Conservation (phyloP, 2,797 vertebrate species). For the Oryzias sinensis region DNA sequence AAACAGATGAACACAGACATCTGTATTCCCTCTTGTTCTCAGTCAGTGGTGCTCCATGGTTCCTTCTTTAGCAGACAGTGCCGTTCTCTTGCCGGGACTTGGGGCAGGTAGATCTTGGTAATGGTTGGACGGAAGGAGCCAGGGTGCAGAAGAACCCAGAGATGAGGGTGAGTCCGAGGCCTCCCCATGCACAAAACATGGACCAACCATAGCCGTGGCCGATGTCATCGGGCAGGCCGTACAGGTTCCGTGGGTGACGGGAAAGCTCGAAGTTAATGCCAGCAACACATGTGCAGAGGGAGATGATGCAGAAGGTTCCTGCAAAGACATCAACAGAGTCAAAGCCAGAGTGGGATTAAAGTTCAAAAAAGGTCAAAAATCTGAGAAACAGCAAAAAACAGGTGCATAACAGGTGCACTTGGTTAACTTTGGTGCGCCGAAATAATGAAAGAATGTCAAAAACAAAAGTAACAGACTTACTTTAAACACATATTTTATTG, state of each 20-base stretch:
- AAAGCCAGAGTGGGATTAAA: background rate
- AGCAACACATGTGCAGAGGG: conserved; percentile 97
- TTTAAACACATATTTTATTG: too few relatives aligned
- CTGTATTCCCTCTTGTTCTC: conserved; percentile 21
- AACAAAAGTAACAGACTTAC: too few relatives aligned
- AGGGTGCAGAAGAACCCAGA: conserved; percentile 99
- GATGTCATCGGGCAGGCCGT: conserved; percentile 94
- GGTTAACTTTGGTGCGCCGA: too few relatives aligned
- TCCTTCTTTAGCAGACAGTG: conserved; percentile 88
- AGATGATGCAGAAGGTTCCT: conserved; percentile 99
- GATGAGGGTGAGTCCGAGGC: conserved; percentile 96
- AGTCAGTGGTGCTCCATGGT: conserved; percentile 15
- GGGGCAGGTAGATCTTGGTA: conserved; percentile 94
- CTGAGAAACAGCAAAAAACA: too few relatives aligned
- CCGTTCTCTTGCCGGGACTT: conserved; percentile 98
- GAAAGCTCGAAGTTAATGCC: conserved; percentile 99
- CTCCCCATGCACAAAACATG: conserved; percentile 99
- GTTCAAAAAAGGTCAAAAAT: too few relatives aligned
- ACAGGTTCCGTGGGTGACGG: conserved; percentile 93
- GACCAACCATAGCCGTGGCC: conserved; percentile 99
- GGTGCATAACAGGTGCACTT: too few relatives aligned
- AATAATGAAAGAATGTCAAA: too few relatives aligned
- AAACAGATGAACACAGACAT: conserved; percentile 33
- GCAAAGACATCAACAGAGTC: conserved; percentile 32
- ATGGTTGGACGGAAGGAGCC: conserved; percentile 95